phyloP scores from a whole-genome alignment of 2,113 vertebrate species.

The Pongo abelii region DNA sequence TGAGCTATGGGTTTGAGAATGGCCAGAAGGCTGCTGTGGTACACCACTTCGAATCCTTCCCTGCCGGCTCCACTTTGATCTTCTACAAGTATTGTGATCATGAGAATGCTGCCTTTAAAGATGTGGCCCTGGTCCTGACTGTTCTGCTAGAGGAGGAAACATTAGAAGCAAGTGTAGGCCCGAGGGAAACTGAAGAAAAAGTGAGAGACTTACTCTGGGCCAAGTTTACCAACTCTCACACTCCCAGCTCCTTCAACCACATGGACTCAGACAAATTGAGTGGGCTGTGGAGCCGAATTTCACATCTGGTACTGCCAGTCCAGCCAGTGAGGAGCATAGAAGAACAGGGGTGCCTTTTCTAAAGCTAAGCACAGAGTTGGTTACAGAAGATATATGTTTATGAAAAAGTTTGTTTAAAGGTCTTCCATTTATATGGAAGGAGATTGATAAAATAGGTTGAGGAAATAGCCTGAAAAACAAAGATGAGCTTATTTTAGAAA shows the following conservation, averaged over 20 bases:
- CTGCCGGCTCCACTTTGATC: slow-evolving; percentile 93
- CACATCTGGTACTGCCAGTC: slow-evolving; percentile 86
- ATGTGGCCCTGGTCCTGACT: slow-evolving; percentile 91
- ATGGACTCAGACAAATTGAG: slow-evolving; percentile 88
- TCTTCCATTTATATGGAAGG: not conserved
- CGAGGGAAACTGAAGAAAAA: slow-evolving; percentile 89
- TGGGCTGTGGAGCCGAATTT: slow-evolving; percentile 89
- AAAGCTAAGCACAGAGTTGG: not conserved
- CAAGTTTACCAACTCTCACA: slow-evolving; percentile 75
- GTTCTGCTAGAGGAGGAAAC: slow-evolving; percentile 89
- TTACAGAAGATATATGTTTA: not conserved
- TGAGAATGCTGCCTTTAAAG: slow-evolving; percentile 93
- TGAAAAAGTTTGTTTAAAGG: not conserved
- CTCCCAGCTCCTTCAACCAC: slow-evolving; percentile 73
- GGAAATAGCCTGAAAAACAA: not conserved
- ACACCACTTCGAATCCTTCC: slow-evolving; percentile 92
- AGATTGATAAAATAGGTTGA: not conserved
- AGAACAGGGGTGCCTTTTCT: slow-evolving; percentile 72
- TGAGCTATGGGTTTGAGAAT: slow-evolving; percentile 87
- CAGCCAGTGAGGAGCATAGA: slow-evolving; percentile 82
- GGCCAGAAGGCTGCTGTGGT: slow-evolving; percentile 89
- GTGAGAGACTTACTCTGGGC: slow-evolving; percentile 91
- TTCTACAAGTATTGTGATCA: slow-evolving; percentile 99
- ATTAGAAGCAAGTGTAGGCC: slow-evolving; percentile 78
- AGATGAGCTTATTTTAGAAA: slow-evolving; percentile 22